Percentiles rank a stretch among this genome's conserved stretches.
phyloP scores from a whole-genome alignment of 2,888 invertebrate genomes.

The Xestia c-nigrum region DNA sequence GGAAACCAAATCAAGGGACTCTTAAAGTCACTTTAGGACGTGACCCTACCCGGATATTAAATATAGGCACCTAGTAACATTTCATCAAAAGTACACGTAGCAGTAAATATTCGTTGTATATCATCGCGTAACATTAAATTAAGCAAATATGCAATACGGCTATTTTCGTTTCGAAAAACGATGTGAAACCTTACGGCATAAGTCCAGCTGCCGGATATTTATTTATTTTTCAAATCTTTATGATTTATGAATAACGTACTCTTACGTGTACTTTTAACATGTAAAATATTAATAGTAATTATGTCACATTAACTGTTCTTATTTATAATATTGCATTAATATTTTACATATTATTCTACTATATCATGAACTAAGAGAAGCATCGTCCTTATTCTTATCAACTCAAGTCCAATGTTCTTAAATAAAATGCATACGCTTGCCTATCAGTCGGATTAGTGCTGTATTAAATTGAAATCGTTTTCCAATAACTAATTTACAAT shows the following conservation, averaged over 20 bases:
- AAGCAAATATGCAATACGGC: background rate
- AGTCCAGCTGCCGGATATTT: background rate
- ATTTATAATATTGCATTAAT: background rate
- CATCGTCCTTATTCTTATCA: background rate
- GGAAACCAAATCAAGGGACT: slow-evolving; percentile 95
- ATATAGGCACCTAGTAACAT: slow-evolving; percentile 32
- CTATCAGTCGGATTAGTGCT: background rate
- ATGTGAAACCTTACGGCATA: background rate
- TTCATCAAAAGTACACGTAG: slow-evolving; percentile 48
- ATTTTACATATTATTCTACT: slow-evolving; percentile 1
- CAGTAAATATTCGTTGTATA: slow-evolving; percentile 19
- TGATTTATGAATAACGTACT: slow-evolving; percentile 20
- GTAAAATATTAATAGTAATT: slow-evolving; percentile 2
- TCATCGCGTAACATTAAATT: background rate
- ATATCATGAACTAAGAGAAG: background rate
- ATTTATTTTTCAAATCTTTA: background rate
- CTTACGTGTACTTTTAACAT: slow-evolving; percentile 47
- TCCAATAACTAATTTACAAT: background rate
- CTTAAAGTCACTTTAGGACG: slow-evolving; percentile 92
- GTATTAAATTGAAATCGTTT: too few species aligned
- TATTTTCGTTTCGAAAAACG: background rate
- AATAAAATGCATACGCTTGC: background rate
- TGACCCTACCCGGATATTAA: slow-evolving; percentile 83
- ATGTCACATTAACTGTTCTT: background rate
- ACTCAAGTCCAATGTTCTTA: background rate